A percentile compares a stretch with the other conserved stretches of the same genome.
Conservation (phyloP, 2,888 invertebrate species). For the Baronia brevicornis region DNA sequence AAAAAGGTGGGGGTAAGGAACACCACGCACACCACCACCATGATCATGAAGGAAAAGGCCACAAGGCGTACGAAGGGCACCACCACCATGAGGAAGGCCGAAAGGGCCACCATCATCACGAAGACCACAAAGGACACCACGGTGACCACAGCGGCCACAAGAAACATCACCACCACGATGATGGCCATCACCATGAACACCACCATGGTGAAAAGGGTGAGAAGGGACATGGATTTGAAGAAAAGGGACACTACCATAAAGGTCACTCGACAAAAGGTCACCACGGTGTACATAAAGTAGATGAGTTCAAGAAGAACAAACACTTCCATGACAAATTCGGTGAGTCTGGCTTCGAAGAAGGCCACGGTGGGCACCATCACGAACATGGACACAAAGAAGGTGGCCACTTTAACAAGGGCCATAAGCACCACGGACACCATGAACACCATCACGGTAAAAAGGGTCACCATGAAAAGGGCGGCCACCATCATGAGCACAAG, state of each 20-base stretch:
- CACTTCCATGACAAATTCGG: constrained; percentile 90
- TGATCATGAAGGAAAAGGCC: constrained; percentile 79
- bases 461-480: constrained; percentile 86
- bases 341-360: constrained; percentile 84
- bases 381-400: constrained; percentile 88
- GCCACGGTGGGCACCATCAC: constrained; percentile 85
- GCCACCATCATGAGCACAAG: constrained; percentile 85
- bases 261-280: constrained; percentile 90
- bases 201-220: constrained; percentile 80
- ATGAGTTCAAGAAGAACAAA: constrained; percentile 89
- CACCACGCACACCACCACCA: constrained; percentile 78
- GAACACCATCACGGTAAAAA: constrained; percentile 88
- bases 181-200: constrained; percentile 78
- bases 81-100: constrained; percentile 80
- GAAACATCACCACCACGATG: constrained; percentile 78
- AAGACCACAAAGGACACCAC: constrained; percentile 76
- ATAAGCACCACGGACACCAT: constrained; percentile 84
- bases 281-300: constrained; percentile 87
- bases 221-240: constrained; percentile 72
- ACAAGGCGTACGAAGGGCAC: constrained; percentile 81
- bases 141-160: constrained; percentile 78
- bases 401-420: constrained; percentile 85
- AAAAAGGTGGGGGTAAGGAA: constrained; percentile 78
- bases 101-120: constrained; percentile 84
- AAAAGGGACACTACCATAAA: constrained; percentile 83